These are phyloP conservation scores for Phalacrocorax aristotelis DNA, from an alignment of 2,113 vertebrate species.

Conservation along the genomic window DNA sequence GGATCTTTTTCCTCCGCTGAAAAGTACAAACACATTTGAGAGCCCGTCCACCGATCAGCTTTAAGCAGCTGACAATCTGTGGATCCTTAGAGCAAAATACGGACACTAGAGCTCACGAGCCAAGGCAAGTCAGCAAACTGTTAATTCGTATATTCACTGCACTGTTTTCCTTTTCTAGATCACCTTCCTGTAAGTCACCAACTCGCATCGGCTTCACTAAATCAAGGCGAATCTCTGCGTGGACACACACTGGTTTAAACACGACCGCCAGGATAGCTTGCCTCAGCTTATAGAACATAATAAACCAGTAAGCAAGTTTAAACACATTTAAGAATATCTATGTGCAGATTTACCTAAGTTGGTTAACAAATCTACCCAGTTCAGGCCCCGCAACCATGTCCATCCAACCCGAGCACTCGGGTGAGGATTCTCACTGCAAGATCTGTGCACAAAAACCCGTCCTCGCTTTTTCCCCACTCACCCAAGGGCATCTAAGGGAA, in stretches of 20 bases:
- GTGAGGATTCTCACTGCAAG: not conserved
- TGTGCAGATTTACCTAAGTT: not conserved
- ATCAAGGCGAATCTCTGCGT: not conserved
- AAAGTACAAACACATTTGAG: not conserved
- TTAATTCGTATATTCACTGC: not conserved
- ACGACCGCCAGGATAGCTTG: not conserved
- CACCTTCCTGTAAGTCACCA: not conserved
- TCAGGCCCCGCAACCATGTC: not conserved
- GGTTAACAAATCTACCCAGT: not conserved
- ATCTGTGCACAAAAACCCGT: not conserved
- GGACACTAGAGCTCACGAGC: not conserved
- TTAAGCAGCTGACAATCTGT: not conserved
- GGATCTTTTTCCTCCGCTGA: not conserved
- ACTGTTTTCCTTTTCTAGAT: not conserved
- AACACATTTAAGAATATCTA: not conserved
- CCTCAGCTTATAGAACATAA: not conserved
- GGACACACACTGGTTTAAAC: not conserved
- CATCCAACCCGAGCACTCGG: accelerated
- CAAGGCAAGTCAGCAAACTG: not conserved
- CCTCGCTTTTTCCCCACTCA: not conserved
- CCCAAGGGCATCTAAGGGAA: not conserved
- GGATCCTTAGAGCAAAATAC: not conserved
- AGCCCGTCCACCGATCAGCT: not conserved
- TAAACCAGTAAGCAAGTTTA: not conserved
- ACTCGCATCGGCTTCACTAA: not conserved